Evolutionary conservation across 1,140 invertebrate species (phyloP).

Genomic region (Asobara japonica): DNA sequence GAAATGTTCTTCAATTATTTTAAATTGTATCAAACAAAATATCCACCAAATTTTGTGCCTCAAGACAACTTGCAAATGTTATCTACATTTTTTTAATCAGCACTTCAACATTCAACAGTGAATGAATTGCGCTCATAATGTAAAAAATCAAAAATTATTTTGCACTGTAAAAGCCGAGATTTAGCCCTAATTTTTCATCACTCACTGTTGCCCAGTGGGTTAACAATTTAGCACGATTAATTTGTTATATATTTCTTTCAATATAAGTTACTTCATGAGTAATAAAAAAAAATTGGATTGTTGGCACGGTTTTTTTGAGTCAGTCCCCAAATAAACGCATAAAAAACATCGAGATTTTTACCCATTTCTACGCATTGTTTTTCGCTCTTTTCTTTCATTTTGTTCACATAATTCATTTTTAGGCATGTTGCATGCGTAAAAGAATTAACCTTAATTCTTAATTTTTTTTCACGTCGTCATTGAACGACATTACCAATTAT

Average conservation of each 20-base stretch:
- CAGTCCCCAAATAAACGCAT: constrained; percentile 39
- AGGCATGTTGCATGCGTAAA: neutral
- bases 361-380: neutral
- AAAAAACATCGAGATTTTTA: constrained; percentile 28
- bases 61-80: no score
- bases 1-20: no score
- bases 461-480: no score
- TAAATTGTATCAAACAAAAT: no score
- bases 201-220: neutral
- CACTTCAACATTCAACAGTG: neutral
- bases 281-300: constrained; percentile 19
- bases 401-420: neutral
- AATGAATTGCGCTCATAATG: neutral
- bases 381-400: constrained; percentile 9
- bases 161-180: constrained; percentile 24
- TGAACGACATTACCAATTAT: neutral
- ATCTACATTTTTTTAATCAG: no score
- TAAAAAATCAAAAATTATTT: constrained; percentile 25
- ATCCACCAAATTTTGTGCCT: no score
- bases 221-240: constrained; percentile 13
- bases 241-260: neutral
- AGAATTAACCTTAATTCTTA: no score
- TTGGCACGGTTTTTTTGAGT: constrained; percentile 27
- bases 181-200: neutral
- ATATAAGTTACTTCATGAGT: neutral